Conservation (phyloP, 2,888 invertebrate genomes). For the Leptinotarsa juncta region DNA sequence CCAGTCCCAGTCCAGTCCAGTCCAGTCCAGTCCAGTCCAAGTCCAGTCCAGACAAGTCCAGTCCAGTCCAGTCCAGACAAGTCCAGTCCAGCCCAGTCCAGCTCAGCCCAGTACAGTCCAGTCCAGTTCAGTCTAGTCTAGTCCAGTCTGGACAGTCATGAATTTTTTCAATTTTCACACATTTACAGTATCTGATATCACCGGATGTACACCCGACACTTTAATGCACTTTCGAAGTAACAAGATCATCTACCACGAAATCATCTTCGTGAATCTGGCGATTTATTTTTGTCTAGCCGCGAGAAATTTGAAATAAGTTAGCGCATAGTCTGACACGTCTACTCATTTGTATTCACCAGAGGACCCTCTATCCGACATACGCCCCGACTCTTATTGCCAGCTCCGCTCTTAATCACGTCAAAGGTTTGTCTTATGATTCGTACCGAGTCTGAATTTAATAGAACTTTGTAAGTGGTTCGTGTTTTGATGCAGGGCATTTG, state of each 20-base stretch:
- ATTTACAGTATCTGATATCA: background rate
- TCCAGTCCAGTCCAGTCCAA: too few species aligned
- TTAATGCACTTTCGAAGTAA: conserved; percentile 12
- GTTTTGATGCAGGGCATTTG: too few species aligned
- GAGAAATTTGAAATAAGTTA: conserved; percentile 13
- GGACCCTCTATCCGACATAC: conserved; percentile 59
- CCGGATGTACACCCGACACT: background rate
- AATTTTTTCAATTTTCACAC: background rate
- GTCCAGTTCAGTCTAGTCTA: too few species aligned
- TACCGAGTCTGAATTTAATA: conserved; percentile 16
- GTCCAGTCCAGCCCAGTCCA: too few species aligned
- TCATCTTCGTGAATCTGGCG: background rate
- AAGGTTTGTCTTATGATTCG: conserved; percentile 28
- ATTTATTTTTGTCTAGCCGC: conserved; percentile 9
- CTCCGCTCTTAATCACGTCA: conserved; percentile 30
- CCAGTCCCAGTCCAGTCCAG: too few species aligned
- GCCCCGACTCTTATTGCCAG: conserved; percentile 49
- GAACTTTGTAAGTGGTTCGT: conserved; percentile 18
- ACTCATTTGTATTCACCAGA: conserved; percentile 60
- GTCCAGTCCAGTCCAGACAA: too few species aligned
- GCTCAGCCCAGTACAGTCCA: too few species aligned
- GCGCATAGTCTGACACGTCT: conserved; percentile 24
- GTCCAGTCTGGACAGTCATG: background rate
- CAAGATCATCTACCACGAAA: conserved; percentile 8
- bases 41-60: too few species aligned